These are phyloP conservation scores for Uria lomvia DNA, from an alignment of 2,113 vertebrate genomes.

Conservation along the genomic window DNA sequence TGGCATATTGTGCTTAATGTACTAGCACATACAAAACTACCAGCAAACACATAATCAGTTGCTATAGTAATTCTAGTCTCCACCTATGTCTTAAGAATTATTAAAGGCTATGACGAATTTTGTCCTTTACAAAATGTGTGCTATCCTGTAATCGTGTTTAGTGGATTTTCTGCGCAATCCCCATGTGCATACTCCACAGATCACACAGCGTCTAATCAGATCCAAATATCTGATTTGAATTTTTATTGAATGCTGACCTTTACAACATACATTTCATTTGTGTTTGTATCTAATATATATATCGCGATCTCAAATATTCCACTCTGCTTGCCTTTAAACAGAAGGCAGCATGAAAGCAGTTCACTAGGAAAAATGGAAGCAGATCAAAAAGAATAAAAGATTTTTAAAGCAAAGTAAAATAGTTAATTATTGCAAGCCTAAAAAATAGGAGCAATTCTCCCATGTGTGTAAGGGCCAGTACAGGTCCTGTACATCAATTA, in stretches of 20 bases:
- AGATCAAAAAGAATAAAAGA: background rate
- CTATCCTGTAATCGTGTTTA: background rate
- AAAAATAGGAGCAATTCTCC: background rate
- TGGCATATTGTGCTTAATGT: background rate
- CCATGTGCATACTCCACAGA: background rate
- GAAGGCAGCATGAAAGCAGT: background rate
- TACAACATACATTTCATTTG: background rate
- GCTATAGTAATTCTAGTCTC: conserved; percentile 44
- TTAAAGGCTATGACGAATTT: background rate
- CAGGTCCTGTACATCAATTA: conserved; percentile 45
- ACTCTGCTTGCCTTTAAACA: background rate
- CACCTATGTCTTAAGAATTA: background rate
- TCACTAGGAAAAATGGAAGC: background rate
- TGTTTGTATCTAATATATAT: background rate
- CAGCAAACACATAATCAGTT: conserved; percentile 5
- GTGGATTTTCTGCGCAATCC: conserved; percentile 31
- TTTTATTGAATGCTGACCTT: conserved; percentile 40
- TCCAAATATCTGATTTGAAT: conserved; percentile 22
- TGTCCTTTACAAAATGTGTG: background rate
- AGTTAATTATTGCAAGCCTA: conserved; percentile 19
- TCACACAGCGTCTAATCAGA: background rate
- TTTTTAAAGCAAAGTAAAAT: background rate
- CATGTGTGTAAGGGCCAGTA: background rate
- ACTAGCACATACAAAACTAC: background rate
- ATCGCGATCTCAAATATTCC: background rate